Evolutionary conservation across 2,113 vertebrate genomes (phyloP).

Genomic region (Proteles cristata): DNA sequence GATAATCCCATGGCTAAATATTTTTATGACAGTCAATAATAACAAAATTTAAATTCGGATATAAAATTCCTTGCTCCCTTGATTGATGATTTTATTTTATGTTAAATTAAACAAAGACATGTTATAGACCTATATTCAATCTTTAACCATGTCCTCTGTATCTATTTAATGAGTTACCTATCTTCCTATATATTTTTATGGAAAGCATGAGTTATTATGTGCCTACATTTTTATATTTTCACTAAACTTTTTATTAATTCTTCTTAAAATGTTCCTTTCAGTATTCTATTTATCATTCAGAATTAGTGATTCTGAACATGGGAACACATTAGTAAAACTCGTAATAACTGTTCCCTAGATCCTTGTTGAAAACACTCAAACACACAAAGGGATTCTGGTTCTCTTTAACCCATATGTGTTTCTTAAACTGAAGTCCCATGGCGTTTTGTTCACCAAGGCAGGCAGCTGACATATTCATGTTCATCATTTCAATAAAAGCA

Average conservation of each 20-base stretch:
- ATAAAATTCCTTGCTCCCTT: slow-evolving; percentile 1
- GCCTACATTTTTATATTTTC: background rate
- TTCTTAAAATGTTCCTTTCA: background rate
- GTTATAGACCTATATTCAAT: background rate
- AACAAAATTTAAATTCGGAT: slow-evolving; percentile 57
- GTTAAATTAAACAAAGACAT: background rate
- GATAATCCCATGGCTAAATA: background rate
- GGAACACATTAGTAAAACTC: background rate
- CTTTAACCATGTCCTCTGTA: background rate
- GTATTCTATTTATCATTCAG: background rate
- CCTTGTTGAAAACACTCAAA: background rate
- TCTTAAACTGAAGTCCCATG: background rate
- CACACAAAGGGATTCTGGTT: background rate
- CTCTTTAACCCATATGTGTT: background rate
- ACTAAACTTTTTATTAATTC: background rate
- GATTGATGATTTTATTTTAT: background rate
- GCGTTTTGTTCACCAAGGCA: background rate
- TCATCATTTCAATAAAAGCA: slow-evolving; percentile 60
- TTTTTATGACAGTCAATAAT: slow-evolving; percentile 36
- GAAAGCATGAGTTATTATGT: background rate
- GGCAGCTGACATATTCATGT: slow-evolving; percentile 14
- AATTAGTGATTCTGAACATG: background rate
- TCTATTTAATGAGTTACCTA: background rate
- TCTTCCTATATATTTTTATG: background rate
- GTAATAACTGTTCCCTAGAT: background rate